A percentile compares a stretch with the other conserved stretches of the same genome.
phyloP scores from a whole-genome alignment of 2,797 vertebrate genomes.

The Basileuterus tristriatus region DNA sequence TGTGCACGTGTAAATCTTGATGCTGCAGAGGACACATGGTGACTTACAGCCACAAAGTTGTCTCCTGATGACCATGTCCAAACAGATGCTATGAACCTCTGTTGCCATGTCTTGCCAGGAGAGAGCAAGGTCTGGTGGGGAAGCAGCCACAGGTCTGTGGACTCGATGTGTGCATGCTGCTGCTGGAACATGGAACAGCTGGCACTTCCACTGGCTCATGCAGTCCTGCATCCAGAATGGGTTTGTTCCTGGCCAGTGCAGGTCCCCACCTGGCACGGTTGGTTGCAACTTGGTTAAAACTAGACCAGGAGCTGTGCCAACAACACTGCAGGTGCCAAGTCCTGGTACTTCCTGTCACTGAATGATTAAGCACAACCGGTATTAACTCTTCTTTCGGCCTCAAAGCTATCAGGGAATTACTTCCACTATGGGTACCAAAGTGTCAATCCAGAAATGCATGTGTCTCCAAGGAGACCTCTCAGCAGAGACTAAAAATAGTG shows the following conservation, averaged over 20 bases:
- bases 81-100: neutral
- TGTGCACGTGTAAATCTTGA: neutral
- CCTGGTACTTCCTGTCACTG: neutral
- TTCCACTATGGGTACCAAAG: neutral
- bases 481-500: neutral
- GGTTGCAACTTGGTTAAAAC: neutral
- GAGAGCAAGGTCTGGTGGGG: neutral
- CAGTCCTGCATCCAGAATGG: neutral
- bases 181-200: fast-evolving
- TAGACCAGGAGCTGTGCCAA: neutral
- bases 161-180: neutral
- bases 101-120: neutral
- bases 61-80: neutral
- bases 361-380: neutral
- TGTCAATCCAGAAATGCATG: neutral
- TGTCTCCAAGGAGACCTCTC: neutral
- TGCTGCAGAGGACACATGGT: neutral
- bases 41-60: neutral
- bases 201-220: fast-evolving
- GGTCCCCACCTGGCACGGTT: neutral
- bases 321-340: neutral
- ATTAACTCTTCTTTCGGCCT: neutral
- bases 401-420: neutral
- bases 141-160: neutral
- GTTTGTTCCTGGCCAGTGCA: fast-evolving